These are phyloP conservation scores for Crax fasciolata DNA, from an alignment of 2,797 vertebrate species.

Conservation along the genomic window DNA sequence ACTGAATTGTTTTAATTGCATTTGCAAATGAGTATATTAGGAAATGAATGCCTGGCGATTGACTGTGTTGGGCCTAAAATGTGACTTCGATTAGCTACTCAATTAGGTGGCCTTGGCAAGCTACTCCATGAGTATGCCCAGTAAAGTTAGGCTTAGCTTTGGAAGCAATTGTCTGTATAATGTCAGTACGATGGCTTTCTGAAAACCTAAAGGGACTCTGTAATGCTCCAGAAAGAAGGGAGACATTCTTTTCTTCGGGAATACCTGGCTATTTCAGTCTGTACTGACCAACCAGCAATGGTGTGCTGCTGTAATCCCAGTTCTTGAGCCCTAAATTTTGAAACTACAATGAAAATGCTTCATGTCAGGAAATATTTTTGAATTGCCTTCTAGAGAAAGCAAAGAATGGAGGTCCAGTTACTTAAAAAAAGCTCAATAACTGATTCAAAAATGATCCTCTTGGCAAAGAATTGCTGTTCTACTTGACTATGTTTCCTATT, in stretches of 20 bases:
- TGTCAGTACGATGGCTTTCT: background rate
- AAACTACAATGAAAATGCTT: background rate
- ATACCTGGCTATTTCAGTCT: background rate
- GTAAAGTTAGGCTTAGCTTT: background rate
- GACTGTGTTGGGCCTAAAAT: background rate
- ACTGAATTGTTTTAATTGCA: conserved; percentile 26
- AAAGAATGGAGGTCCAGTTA: background rate
- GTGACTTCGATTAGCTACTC: background rate
- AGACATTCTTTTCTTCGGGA: background rate
- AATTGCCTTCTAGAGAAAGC: background rate
- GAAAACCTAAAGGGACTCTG: background rate
- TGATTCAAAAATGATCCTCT: background rate
- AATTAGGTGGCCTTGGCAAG: background rate
- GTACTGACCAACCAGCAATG: background rate
- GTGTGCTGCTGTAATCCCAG: background rate
- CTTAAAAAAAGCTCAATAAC: background rate
- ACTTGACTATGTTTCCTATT: background rate
- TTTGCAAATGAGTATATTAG: background rate
- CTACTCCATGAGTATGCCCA: background rate
- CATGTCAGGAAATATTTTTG: background rate
- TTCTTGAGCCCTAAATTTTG: background rate
- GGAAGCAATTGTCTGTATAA: background rate
- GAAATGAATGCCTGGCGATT: background rate
- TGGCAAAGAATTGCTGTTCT: background rate
- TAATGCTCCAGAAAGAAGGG: background rate